Base-by-base conservation (phyloP, 1,140 invertebrate species). In the Palaemon carinicauda region DNA sequence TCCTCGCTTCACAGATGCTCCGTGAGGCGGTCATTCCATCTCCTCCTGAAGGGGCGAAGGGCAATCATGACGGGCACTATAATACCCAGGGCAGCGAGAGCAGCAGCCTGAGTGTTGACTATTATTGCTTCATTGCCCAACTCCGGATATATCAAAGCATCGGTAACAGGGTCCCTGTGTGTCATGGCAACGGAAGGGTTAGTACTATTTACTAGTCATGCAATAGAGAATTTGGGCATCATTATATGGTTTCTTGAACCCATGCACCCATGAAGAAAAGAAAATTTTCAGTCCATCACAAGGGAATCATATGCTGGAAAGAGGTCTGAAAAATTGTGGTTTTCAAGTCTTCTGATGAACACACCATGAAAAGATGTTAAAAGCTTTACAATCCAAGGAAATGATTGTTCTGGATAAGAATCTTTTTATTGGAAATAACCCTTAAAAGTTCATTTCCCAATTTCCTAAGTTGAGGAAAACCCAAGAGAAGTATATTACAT, bases 101-200 rank as follows among this genome's bases (percentile, higher is more conserved):
- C 93, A 91, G 95, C 93, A 17, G 94, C 95, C 90, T 96, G 93
- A 29, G 94, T 94, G 91, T 96, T 96, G 89, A 96, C 94, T 80
- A 96, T 93, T 87, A 96, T 94, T 31, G 93, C 94, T 91, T 96
- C 95, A 79, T 95, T 93, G 51, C 92, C 91, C 92, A 94, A 92
- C 89, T 93, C 91, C 33, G 93, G 92, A 90, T 95, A 95, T 27
- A 51, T 87, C 17, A 73, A 74, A 33, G 79, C 53, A 17, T 87
- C 54, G 65, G 88, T 89, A 78, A 69, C 69, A 17, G 88, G 79
- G 50, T 89, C 83, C 78, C 83, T 89, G 83, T 77, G 56, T 65
- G 79, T 79, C 54, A 77, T 74, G 77, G 83, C 60, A 80, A 79
- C 9, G 54, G 29, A 24, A 21, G 56, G 80, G 73, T 85, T 80